Conservation (phyloP, 1,140 invertebrate genomes). For the Maconellicoccus hirsutus region DNA sequence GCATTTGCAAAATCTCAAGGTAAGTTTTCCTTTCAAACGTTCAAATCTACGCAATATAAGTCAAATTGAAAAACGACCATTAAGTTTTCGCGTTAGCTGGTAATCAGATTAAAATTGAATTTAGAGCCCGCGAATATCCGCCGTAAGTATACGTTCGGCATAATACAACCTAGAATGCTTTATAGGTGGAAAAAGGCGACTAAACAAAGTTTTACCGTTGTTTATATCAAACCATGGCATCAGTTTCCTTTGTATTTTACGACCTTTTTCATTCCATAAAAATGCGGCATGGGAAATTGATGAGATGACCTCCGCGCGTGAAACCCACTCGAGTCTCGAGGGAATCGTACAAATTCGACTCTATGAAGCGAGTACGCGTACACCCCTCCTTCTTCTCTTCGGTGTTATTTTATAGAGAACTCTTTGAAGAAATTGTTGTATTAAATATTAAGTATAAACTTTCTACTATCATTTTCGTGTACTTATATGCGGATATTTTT, state of each 20-base stretch:
- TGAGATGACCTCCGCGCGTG: not conserved
- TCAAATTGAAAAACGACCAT: no score
- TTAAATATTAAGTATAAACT: slow-evolving; percentile 10
- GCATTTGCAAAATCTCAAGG: no score
- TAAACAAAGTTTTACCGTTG: not conserved
- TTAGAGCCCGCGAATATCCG: no score
- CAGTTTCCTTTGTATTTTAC: slow-evolving; percentile 2
- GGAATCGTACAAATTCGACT: slow-evolving; percentile 3
- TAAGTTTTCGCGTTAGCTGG: no score
- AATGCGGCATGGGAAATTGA: slow-evolving; percentile 7
- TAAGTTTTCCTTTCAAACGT: no score
- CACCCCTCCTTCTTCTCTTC: not conserved
- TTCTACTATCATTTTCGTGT: not conserved
- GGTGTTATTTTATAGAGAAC: not conserved
- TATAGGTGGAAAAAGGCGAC: not conserved
- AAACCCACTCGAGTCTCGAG: not conserved
- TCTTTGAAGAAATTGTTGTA: slow-evolving; percentile 5
- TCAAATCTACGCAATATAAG: no score
- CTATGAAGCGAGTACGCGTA: not conserved
- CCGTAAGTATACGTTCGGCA: no score
- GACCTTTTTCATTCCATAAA: slow-evolving; percentile 9
- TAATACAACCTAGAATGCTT: no score
- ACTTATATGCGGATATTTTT: not conserved
- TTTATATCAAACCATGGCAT: slow-evolving; percentile 1
- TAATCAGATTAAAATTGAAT: no score